Base-by-base conservation (phyloP, 2,113 vertebrate genomes). In the Lasiurus borealis region DNA sequence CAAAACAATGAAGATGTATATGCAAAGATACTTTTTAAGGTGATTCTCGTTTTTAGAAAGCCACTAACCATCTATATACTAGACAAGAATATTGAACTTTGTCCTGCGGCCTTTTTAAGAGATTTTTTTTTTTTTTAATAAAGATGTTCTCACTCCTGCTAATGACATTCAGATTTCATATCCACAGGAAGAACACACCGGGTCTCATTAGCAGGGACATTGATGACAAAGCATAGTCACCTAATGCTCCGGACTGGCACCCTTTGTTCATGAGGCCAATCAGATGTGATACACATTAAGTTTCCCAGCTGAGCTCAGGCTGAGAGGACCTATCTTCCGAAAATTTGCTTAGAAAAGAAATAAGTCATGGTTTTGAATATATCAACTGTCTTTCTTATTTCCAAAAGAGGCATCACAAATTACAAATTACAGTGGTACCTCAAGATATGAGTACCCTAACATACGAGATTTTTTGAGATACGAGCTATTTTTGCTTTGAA, bases 341-440 rank as follows among this genome's bases (percentile, higher is more conserved):
- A 23, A 7, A 62, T 89, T 77, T 83, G 75, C 66, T 75, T 83
- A 34, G 81, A 75, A 93, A 82, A 76, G 3, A 95, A 48, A 57
- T 57, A 25, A 83, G 81, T 57, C 15, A 40, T 36, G 27, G 25
- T 57, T 92, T 82, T 77, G 46, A 64, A 50, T 64, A 10, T 36
- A 77, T 82, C 15, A 44, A 5, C 10, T 81, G 16, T 2, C 44
- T 80, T 91, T 89, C 57, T 78, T n/a, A 2, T 82, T 92, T 94
- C 40, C 54, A 77, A 90, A 96, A 94, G 25, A 13, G 5, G 4
- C 4, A 62, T 27, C 19, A 46, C 31, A 59, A 88, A 84, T 57
- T 25, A 81, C 21, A 94, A 90, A 80, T 64, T 64, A n/a, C n/a
- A n/a, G n/a, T n/a, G n/a, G n/a, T n/a, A n/a, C n/a, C n/a, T n/a